Conservation (phyloP, 1,140 invertebrate genomes). For the Dendroctonus ponderosae region DNA sequence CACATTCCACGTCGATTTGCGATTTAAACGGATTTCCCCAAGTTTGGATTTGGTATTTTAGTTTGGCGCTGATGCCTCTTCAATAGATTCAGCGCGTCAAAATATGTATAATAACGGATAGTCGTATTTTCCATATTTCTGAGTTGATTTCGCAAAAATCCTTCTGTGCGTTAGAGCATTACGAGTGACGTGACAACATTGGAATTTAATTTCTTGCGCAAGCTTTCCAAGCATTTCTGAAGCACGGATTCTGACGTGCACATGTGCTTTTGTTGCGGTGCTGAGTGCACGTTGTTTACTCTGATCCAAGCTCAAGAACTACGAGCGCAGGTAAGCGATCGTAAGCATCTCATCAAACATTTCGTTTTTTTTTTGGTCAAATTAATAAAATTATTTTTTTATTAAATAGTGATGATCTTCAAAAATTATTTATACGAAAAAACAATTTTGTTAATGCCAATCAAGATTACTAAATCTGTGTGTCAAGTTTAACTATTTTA, state of each 20-base stretch:
- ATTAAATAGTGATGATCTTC: too few species aligned
- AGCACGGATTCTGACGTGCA: conserved; percentile 19
- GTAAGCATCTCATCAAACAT: too few species aligned
- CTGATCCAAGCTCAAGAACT: conserved; percentile 4
- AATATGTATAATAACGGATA: conserved; percentile 12
- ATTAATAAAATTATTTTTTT: too few species aligned
- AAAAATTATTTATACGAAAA: too few species aligned
- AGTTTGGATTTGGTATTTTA: too few species aligned
- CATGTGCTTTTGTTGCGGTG: conserved; percentile 23
- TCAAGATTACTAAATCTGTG: too few species aligned
- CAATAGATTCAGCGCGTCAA: conserved; percentile 10
- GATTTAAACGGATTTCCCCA: too few species aligned
- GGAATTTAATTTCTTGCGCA: conserved; percentile 13
- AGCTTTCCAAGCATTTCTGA: conserved; percentile 10
- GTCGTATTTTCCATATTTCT: conserved; percentile 12
- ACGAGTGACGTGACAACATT: conserved; percentile 12
- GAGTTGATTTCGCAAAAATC: conserved; percentile 12
- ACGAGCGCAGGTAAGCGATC: conserved; percentile 9
- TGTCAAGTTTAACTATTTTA: too few species aligned
- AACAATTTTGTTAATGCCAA: too few species aligned
- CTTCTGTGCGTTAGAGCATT: conserved; percentile 11
- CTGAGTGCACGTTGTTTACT: conserved; percentile 10
- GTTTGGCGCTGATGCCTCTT: too few species aligned
- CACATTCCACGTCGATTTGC: too few species aligned
- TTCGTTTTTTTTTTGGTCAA: too few species aligned